phyloP scores from a whole-genome alignment of 2,888 invertebrate genomes.

The Oscheius myriophilus region DNA sequence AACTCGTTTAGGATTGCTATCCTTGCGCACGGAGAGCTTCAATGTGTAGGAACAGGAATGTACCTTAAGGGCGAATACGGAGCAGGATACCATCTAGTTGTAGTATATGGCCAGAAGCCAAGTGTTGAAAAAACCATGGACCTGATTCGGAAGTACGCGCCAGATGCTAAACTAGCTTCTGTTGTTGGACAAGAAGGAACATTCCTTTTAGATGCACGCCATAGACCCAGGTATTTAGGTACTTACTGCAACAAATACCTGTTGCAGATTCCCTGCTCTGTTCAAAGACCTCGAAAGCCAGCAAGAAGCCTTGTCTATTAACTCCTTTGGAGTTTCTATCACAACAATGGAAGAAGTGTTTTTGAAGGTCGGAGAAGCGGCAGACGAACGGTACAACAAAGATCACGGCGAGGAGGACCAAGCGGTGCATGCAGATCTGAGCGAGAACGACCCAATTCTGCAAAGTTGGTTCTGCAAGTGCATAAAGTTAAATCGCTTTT shows the following conservation, averaged over 20 bases:
- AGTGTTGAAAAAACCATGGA: conserved; percentile 28
- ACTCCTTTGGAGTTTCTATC: conserved; percentile 84
- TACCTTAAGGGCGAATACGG: conserved; percentile 84
- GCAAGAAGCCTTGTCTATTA: conserved; percentile 77
- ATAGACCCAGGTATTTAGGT: conserved; percentile 27
- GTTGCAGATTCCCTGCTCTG: conserved; percentile 75
- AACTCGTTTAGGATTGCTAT: conserved; percentile 78
- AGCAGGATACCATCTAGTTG: conserved; percentile 83
- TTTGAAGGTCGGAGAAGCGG: conserved; percentile 75
- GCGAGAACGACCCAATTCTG: conserved; percentile 42
- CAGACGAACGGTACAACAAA: conserved; percentile 47
- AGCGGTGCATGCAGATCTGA: conserved; percentile 31
- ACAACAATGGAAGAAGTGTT: conserved; percentile 91
- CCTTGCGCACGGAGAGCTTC: conserved; percentile 83
- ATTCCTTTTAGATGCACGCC: conserved; percentile 73
- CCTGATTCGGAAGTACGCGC: conserved; percentile 34
- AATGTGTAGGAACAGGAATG: conserved; percentile 82
- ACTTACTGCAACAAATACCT: not conserved
- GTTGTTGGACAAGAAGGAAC: conserved; percentile 83
- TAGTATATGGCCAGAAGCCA: conserved; percentile 75
- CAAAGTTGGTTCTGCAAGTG: conserved; percentile 33
- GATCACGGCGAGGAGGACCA: conserved; percentile 38
- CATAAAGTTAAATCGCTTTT: too few relatives aligned
- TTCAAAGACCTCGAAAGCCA: conserved; percentile 79
- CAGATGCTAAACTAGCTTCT: conserved; percentile 75